Evolutionary conservation across 37 sponge, comb jelly and placozoan genomes (phyloP).

Genomic region (Spongia lamella): DNA sequence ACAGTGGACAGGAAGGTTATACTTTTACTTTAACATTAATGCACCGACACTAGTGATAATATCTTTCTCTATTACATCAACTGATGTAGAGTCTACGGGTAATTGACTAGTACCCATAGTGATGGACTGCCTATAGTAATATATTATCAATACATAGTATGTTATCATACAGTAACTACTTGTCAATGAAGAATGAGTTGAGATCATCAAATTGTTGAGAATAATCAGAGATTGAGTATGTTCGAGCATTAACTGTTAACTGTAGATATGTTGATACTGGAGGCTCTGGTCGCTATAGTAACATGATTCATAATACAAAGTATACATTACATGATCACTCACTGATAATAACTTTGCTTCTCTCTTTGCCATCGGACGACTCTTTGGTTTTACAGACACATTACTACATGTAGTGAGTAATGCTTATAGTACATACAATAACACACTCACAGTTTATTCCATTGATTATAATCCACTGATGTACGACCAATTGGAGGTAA

Average conservation of each 20-base stretch:
- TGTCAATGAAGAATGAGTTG: slow-evolving; percentile 51
- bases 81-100: neutral
- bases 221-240: slow-evolving; percentile 75
- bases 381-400: slow-evolving; percentile 23
- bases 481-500: slow-evolving; percentile 22
- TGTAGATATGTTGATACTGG: slow-evolving; percentile 53
- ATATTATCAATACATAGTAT: slow-evolving; percentile 1
- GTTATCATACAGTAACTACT: neutral
- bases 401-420: slow-evolving; percentile 17
- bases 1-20: neutral
- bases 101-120: neutral
- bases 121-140: neutral
- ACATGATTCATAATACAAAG: too few species aligned
- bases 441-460: slow-evolving; percentile 38
- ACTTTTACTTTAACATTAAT: slow-evolving; percentile 53
- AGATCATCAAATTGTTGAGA: slow-evolving; percentile 25
- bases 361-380: slow-evolving; percentile 4
- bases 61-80: slow-evolving; percentile 32
- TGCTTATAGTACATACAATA: neutral
- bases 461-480: slow-evolving; percentile 17
- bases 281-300: slow-evolving; percentile 45
- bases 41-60: slow-evolving; percentile 16
- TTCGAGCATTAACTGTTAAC: slow-evolving; percentile 68
- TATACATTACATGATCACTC: neutral
- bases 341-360: neutral